Conservation (phyloP, 2,113 vertebrate genomes). For the Chrysochloris asiatica region DNA sequence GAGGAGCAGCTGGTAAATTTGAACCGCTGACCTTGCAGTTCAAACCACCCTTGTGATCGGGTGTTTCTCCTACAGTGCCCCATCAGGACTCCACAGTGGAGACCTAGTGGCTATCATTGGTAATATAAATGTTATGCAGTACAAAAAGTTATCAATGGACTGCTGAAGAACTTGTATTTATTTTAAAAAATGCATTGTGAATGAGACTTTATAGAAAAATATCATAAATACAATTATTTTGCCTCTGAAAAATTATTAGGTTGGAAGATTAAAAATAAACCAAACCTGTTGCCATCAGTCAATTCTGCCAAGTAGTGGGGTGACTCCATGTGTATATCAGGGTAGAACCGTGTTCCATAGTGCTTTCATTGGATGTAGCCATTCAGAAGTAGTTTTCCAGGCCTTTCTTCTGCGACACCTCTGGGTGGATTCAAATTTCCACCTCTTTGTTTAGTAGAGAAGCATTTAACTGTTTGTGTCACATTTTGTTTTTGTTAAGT, state of each 20-base stretch:
- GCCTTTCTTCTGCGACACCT: not conserved
- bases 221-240: not conserved
- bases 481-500: no score
- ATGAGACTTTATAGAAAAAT: not conserved
- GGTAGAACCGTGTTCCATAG: not conserved
- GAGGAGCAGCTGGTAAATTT: no score
- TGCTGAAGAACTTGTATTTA: not conserved
- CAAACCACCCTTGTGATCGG: no score
- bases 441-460: not conserved
- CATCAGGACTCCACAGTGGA: no score
- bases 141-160: not conserved
- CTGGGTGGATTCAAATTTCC: not conserved
- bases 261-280: not conserved
- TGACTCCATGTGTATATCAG: not conserved
- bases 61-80: no score
- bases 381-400: not conserved
- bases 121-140: not conserved
- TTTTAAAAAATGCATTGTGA: constrained; percentile 41
- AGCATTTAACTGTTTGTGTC: not conserved
- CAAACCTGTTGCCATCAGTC: not conserved
- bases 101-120: not conserved
- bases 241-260: not conserved
- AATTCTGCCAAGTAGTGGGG: not conserved
- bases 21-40: no score
- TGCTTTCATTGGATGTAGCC: not conserved